Evolutionary conservation across 2,888 invertebrate species (phyloP).

Genomic region (Resseliella maxima): DNA sequence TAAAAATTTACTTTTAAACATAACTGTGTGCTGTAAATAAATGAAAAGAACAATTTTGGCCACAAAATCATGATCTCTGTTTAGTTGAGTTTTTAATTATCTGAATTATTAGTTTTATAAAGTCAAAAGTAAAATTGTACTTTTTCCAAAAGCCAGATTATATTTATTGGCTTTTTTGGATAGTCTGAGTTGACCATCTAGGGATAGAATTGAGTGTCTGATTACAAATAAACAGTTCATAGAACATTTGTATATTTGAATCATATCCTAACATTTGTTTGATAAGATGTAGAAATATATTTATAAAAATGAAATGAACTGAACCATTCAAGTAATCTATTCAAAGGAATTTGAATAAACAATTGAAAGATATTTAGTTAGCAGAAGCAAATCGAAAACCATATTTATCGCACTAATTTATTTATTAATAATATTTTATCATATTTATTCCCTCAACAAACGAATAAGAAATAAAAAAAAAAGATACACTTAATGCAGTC

Average conservation of each 20-base stretch:
- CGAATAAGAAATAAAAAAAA: background rate
- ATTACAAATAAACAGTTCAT: background rate
- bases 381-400: background rate
- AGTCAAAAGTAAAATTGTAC: background rate
- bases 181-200: background rate
- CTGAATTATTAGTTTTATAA: background rate
- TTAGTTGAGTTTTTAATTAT: background rate
- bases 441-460: background rate
- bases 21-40: background rate
- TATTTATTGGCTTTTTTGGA: background rate
- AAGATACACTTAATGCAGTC: background rate
- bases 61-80: conserved; percentile 1
- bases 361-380: background rate
- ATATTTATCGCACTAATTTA: conserved; percentile 37
- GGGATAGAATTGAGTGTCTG: background rate
- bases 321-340: background rate
- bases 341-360: background rate
- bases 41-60: background rate
- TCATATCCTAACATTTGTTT: background rate
- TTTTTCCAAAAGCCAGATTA: background rate
- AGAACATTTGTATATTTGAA: background rate
- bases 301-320: background rate
- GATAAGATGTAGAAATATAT: background rate
- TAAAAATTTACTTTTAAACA: background rate
- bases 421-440: background rate